Conservation (phyloP, 2,797 vertebrate genomes). For the Malacoraja senta region DNA sequence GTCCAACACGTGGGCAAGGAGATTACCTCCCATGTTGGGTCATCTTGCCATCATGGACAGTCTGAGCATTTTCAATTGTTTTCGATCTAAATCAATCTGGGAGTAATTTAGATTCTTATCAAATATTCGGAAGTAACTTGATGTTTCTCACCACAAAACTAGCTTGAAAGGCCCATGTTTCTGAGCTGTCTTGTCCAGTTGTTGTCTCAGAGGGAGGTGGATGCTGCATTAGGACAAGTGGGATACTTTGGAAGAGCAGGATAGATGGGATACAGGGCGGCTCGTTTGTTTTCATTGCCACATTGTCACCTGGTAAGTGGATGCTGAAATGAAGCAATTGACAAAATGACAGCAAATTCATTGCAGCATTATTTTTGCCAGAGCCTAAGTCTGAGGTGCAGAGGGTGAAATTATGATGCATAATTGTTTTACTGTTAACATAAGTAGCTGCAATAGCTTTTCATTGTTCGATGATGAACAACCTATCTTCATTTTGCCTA, state of each 20-base stretch:
- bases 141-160: neutral
- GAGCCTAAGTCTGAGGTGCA: neutral
- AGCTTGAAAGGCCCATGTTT: neutral
- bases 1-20: no score
- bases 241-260: neutral
- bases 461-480: neutral
- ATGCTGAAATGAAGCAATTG: neutral
- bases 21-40: no score
- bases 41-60: neutral
- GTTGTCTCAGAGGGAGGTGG: neutral
- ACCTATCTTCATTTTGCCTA: neutral
- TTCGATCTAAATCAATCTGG: neutral
- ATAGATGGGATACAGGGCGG: neutral
- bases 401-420: neutral
- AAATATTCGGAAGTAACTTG: neutral
- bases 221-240: neutral
- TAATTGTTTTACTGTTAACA: neutral
- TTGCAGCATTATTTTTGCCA: neutral
- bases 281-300: neutral
- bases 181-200: neutral
- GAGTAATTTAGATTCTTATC: neutral
- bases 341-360: neutral
- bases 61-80: neutral
- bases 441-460: neutral
- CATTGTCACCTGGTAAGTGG: neutral